Evolutionary conservation across 2,113 vertebrate genomes (phyloP).

Genomic region (Mesocricetus auratus): DNA sequence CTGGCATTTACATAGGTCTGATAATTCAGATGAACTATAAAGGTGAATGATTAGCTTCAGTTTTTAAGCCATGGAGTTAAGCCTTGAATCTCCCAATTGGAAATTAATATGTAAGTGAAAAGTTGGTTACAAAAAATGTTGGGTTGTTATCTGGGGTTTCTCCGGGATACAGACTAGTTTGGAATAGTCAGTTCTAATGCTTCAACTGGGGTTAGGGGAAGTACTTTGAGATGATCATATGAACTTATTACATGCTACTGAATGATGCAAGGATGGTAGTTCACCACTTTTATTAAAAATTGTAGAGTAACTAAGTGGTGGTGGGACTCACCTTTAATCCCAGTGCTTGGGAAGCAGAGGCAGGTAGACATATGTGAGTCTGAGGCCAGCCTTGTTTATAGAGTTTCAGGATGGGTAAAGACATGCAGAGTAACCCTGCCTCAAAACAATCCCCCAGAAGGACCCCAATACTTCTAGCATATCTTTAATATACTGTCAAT

Average conservation of each 20-base stretch:
- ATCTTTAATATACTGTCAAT: not conserved
- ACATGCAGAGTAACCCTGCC: not conserved
- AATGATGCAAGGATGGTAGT: not conserved
- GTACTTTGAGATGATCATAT: not conserved
- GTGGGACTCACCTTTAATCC: not conserved
- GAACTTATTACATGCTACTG: not conserved
- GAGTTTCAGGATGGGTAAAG: not conserved
- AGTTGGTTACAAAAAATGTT: not conserved
- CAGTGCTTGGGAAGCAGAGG: not conserved
- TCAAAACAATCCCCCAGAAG: not conserved
- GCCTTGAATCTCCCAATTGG: not conserved
- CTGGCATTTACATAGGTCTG: not conserved
- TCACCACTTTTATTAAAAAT: not conserved
- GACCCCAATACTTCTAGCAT: not conserved
- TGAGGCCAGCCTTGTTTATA: not conserved
- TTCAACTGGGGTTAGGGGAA: not conserved
- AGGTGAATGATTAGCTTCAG: not conserved
- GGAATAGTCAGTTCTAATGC: not conserved
- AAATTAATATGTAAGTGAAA: not conserved
- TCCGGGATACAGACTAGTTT: not conserved
- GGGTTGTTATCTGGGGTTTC: not conserved
- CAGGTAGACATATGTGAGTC: fast-evolving
- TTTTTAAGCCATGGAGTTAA: not conserved
- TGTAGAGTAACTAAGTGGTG: not conserved
- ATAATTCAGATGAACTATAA: not conserved